phyloP scores from a whole-genome alignment of 2,888 invertebrate species.

The Lepas anatifera region DNA sequence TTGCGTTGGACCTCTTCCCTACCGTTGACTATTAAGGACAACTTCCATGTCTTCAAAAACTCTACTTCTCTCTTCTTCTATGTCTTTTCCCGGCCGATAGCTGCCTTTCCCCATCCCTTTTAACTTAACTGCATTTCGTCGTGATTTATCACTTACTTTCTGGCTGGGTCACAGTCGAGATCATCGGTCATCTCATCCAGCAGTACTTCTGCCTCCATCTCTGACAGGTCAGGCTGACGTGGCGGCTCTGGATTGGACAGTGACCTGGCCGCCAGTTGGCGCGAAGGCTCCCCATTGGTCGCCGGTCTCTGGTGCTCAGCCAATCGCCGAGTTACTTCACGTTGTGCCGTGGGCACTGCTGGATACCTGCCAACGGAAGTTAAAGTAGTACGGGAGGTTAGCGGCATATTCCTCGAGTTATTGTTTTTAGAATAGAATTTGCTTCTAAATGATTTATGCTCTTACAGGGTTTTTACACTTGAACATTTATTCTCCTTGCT shows the following conservation, averaged over 20 bases:
- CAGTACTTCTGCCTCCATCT: neutral
- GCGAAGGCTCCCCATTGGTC: neutral
- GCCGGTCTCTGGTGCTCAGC: neutral
- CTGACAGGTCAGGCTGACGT: neutral
- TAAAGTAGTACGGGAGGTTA: neutral
- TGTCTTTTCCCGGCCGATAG: no score
- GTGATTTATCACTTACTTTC: neutral
- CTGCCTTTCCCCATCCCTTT: no score
- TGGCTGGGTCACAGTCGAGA: neutral
- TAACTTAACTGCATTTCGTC: no score
- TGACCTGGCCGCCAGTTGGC: neutral
- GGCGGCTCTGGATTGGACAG: slow-evolving; percentile 53
- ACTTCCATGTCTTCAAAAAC: no score
- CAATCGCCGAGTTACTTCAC: neutral
- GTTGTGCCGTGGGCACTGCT: neutral
- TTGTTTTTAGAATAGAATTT: no score
- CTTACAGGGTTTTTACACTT: no score
- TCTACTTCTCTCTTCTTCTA: no score
- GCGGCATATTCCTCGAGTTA: no score
- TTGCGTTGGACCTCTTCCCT: no score
- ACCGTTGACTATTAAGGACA: no score
- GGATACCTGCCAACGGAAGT: neutral
- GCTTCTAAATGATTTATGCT: no score
- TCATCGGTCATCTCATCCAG: neutral
- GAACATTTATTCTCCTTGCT: no score